Percentiles rank a stretch among this genome's conserved stretches.
These are phyloP conservation scores for Pterophyllum scalare DNA, from an alignment of 2,113 vertebrate species.

Conservation along the genomic window DNA sequence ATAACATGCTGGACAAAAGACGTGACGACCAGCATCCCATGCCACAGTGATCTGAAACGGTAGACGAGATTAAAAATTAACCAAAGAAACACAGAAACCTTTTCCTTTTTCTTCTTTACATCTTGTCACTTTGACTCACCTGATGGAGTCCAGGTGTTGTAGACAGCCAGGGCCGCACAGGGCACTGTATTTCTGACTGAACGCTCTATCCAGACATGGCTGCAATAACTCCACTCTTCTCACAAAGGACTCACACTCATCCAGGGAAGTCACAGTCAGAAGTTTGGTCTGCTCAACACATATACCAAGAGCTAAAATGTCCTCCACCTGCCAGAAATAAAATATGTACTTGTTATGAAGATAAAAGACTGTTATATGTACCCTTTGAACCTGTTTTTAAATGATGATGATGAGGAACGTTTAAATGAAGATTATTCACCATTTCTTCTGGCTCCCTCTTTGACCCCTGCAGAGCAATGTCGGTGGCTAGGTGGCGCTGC, in stretches of 20 bases:
- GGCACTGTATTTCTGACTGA: constrained; percentile 61
- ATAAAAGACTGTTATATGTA: neutral
- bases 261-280: constrained; percentile 47
- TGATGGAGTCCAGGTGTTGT: constrained; percentile 70
- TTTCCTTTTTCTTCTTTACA: neutral
- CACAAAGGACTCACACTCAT: constrained; percentile 65
- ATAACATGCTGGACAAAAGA: constrained; percentile 78
- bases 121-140: constrained; percentile 45
- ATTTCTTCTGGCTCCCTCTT: constrained; percentile 46
- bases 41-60: constrained; percentile 68
- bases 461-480: neutral
- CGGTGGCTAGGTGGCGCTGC: constrained; percentile 53
- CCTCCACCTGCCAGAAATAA: constrained; percentile 68
- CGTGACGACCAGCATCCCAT: constrained; percentile 66
- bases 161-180: constrained; percentile 64
- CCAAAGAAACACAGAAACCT: neutral
- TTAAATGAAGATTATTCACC: constrained; percentile 47
- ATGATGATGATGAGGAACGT: neutral
- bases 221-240: constrained; percentile 71
- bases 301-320: constrained; percentile 72
- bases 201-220: constrained; percentile 74
- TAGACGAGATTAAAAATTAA: neutral
- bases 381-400: too few relatives aligned
- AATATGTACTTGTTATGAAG: neutral
- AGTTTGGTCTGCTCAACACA: constrained; percentile 74